phyloP scores from a whole-genome alignment of 2,113 vertebrate genomes.

The Oreotragus oreotragus region DNA sequence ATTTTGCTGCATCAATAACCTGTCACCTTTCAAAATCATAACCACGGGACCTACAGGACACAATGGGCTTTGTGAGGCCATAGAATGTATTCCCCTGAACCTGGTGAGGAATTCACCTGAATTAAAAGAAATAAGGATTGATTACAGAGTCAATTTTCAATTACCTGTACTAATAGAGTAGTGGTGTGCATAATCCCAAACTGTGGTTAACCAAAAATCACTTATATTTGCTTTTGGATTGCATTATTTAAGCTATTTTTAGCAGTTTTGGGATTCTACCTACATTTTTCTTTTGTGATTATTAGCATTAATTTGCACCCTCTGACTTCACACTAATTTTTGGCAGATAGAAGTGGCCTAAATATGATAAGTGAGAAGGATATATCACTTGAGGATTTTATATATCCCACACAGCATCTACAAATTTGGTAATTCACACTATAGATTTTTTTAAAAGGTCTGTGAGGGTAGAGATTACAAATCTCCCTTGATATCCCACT shows the following conservation, averaged over 20 bases:
- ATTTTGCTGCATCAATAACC: constrained; percentile 38
- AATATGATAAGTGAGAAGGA: not conserved
- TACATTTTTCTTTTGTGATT: constrained; percentile 49
- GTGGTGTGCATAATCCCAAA: constrained; percentile 61
- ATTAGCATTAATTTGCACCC: constrained; percentile 29
- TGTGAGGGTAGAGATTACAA: constrained; percentile 22
- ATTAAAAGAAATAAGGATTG: constrained; percentile 65
- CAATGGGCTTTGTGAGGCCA: not conserved
- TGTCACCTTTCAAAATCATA: constrained; percentile 40
- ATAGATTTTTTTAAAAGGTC: constrained; percentile 20
- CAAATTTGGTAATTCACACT: constrained; percentile 30
- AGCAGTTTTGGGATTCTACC: constrained; percentile 30
- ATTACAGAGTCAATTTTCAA: constrained; percentile 73
- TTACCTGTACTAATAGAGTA: constrained; percentile 68
- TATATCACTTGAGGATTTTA: constrained; percentile 16
- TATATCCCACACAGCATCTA: not conserved
- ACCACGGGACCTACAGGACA: constrained; percentile 38
- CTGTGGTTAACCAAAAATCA: constrained; percentile 66
- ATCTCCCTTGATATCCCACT: not conserved
- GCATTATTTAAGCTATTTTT: constrained; percentile 63
- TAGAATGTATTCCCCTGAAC: not conserved
- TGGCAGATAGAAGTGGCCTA: not conserved
- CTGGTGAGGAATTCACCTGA: constrained; percentile 33
- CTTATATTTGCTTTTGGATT: constrained; percentile 59
- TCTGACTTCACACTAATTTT: constrained; percentile 21